Evolutionary conservation across 2,113 vertebrate genomes (phyloP).

Genomic region (Chloropsis cyanopogon): DNA sequence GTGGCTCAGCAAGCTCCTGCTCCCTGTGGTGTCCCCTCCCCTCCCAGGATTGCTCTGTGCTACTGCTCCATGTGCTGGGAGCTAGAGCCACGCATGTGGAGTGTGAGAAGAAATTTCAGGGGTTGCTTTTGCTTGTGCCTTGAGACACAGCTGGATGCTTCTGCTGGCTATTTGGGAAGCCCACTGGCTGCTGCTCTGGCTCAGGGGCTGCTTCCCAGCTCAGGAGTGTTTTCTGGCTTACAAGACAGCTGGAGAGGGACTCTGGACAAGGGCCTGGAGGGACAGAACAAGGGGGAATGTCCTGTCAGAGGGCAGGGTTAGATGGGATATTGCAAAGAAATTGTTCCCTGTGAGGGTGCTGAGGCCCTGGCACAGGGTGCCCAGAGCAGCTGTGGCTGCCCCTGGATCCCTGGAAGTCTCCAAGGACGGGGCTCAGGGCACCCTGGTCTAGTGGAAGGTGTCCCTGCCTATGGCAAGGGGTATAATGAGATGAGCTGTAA

Average conservation of each 20-base stretch:
- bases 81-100: fast-evolving
- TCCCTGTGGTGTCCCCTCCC: neutral
- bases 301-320: neutral
- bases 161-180: fast-evolving
- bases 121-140: neutral
- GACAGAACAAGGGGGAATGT: neutral
- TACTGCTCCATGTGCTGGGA: neutral
- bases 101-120: fast-evolving
- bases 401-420: neutral
- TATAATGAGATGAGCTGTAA: neutral
- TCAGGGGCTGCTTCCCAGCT: neutral
- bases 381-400: neutral
- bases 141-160: fast-evolving
- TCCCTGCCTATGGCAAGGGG: neutral
- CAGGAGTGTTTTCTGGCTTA: neutral
- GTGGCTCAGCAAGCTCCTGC: neutral
- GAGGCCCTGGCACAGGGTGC: neutral
- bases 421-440: neutral
- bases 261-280: neutral
- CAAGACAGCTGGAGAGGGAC: neutral
- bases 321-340: neutral
- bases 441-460: neutral
- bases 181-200: neutral
- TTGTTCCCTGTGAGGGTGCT: neutral
- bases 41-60: too few species aligned